Evolutionary conservation across 2,113 vertebrate species (phyloP).

Genomic region (Lanius ludovicianus): DNA sequence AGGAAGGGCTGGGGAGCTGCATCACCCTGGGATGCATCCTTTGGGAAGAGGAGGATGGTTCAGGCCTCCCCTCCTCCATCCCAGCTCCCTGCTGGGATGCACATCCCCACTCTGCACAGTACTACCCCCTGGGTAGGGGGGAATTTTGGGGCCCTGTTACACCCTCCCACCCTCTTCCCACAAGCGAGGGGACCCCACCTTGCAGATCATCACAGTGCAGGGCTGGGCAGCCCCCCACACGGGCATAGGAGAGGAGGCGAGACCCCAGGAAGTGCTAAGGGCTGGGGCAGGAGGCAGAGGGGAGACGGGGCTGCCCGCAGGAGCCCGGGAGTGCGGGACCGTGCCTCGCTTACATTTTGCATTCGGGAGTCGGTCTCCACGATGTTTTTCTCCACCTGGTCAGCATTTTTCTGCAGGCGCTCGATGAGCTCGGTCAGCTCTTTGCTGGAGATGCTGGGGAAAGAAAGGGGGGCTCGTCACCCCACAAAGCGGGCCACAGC

Average conservation of each 20-base stretch:
- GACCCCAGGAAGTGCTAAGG: accelerated
- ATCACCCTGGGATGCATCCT: accelerated
- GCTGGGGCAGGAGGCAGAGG: neutral
- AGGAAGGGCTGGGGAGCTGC: neutral
- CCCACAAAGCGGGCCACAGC: accelerated
- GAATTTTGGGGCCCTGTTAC: neutral
- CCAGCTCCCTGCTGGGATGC: neutral
- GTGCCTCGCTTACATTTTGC: constrained; percentile 77
- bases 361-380: constrained; percentile 88
- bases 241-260: accelerated
- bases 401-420: constrained; percentile 92
- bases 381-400: constrained; percentile 96
- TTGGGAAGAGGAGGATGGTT: neutral
- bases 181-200: accelerated
- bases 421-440: constrained; percentile 87
- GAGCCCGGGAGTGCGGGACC: accelerated
- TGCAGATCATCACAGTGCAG: accelerated
- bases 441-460: constrained; percentile 75
- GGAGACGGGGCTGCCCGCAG: neutral
- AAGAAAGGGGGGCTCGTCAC: neutral
- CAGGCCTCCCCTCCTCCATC: neutral
- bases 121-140: neutral
- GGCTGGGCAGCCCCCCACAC: accelerated
- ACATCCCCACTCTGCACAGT: neutral
- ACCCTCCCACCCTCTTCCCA: neutral